Conservation (phyloP, 2,113 vertebrate genomes). For the Lanius collurio region DNA sequence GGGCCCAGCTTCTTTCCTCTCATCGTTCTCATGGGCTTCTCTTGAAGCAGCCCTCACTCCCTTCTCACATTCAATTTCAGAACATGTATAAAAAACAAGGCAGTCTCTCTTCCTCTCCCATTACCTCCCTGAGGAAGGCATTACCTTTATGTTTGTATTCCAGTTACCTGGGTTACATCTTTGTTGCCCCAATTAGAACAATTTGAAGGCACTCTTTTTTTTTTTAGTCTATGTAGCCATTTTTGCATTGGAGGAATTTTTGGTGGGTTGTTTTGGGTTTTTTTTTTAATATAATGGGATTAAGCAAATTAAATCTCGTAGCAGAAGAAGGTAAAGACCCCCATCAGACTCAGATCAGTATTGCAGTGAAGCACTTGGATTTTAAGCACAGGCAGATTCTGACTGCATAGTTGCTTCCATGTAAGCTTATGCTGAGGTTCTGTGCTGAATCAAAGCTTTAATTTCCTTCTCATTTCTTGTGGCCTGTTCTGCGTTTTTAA, state of each 20-base stretch:
- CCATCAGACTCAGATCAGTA: not conserved
- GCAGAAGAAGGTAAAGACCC: not conserved
- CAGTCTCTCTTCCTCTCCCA: not conserved
- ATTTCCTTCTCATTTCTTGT: constrained; percentile 32
- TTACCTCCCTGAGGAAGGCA: not conserved
- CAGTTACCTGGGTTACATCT: not conserved
- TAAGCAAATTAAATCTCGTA: not conserved
- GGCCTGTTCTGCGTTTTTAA: constrained; percentile 55
- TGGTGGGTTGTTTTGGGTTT: not conserved
- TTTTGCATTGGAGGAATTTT: not conserved
- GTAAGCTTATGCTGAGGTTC: not conserved
- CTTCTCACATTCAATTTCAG: not conserved
- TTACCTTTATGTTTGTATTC: not conserved
- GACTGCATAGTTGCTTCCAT: not conserved
- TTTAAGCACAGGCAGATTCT: not conserved
- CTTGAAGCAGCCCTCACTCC: not conserved
- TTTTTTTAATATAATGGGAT: not conserved
- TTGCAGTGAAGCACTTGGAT: not conserved
- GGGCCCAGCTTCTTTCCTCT: not conserved
- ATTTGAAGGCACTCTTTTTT: not conserved
- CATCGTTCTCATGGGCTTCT: not conserved
- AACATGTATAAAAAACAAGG: not conserved
- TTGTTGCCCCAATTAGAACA: not conserved
- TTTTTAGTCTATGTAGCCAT: not conserved
- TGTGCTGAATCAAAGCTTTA: not conserved